These are phyloP conservation scores for Epirrita christyi DNA, from an alignment of 2,888 invertebrate genomes.

Conservation along the genomic window DNA sequence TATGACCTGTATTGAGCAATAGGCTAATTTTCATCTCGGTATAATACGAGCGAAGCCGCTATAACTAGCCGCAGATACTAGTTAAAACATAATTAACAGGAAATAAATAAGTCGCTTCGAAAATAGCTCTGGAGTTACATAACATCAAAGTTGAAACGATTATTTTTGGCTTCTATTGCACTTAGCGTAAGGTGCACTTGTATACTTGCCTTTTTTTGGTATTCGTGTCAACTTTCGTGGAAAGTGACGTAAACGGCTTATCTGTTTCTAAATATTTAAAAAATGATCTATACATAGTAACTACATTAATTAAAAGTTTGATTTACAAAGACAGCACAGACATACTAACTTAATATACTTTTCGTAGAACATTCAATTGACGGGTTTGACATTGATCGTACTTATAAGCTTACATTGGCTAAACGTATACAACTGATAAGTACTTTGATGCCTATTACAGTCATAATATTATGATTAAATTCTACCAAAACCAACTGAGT, in stretches of 20 bases:
- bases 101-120: neutral
- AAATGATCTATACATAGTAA: neutral
- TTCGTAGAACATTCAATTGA: neutral
- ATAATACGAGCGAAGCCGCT: too few relatives aligned
- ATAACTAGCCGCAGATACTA: too few relatives aligned
- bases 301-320: neutral
- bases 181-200: too few relatives aligned
- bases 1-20: too few relatives aligned
- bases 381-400: neutral
- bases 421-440: slow-evolving; percentile 8
- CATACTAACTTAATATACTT: neutral
- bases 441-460: slow-evolving; percentile 4
- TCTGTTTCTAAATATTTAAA: too few relatives aligned
- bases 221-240: too few relatives aligned
- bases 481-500: neutral
- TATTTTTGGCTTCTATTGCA: slow-evolving; percentile 34
- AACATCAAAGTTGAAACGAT: slow-evolving; percentile 3
- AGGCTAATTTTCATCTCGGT: too few relatives aligned
- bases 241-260: too few relatives aligned
- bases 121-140: neutral
- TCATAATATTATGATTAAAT: too few relatives aligned
- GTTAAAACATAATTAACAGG: slow-evolving; percentile 3
- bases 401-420: neutral
- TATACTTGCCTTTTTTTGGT: too few relatives aligned
- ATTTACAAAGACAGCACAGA: neutral